These are phyloP conservation scores for Ooceraea biroi DNA, from an alignment of 1,140 invertebrate genomes.

Conservation along the genomic window DNA sequence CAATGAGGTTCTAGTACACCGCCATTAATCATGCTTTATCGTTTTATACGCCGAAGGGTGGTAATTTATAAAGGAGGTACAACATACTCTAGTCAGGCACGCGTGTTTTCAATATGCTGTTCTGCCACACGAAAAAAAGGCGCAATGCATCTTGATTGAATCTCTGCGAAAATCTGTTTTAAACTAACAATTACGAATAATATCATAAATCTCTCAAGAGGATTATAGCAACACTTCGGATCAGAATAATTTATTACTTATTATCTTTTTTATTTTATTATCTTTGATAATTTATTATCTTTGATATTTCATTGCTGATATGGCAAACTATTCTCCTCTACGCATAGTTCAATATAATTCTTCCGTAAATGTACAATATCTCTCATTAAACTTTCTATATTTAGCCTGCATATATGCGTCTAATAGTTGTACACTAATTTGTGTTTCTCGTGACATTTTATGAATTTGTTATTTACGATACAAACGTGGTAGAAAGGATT, in stretches of 20 bases:
- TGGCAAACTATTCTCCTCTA: background rate
- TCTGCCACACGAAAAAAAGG: slow-evolving; percentile 40
- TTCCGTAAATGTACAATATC: background rate
- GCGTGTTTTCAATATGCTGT: slow-evolving; percentile 57
- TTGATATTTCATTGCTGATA: slow-evolving; percentile 5
- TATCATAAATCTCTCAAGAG: slow-evolving; percentile 52
- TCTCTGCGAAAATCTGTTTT: slow-evolving; percentile 55
- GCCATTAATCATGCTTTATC: slow-evolving; percentile 63
- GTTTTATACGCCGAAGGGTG: slow-evolving; percentile 60
- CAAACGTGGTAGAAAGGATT: background rate
- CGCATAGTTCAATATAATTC: too few relatives aligned
- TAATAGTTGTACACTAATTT: background rate
- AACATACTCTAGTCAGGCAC: slow-evolving; percentile 62
- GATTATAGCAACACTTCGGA: slow-evolving; percentile 25
- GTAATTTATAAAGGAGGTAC: slow-evolving; percentile 63
- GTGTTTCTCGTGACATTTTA: too few relatives aligned
- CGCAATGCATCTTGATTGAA: slow-evolving; percentile 61
- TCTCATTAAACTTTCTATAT: too few relatives aligned
- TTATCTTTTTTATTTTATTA: background rate
- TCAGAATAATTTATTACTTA: slow-evolving; percentile 50
- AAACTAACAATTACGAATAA: slow-evolving; percentile 62
- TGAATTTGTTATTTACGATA: slow-evolving; percentile 11
- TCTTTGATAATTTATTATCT: slow-evolving; percentile 2
- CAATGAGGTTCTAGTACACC: slow-evolving; percentile 56
- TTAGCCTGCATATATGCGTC: background rate